Conservation (phyloP, 2,797 vertebrate genomes). For the Limnodromus scolopaceus region DNA sequence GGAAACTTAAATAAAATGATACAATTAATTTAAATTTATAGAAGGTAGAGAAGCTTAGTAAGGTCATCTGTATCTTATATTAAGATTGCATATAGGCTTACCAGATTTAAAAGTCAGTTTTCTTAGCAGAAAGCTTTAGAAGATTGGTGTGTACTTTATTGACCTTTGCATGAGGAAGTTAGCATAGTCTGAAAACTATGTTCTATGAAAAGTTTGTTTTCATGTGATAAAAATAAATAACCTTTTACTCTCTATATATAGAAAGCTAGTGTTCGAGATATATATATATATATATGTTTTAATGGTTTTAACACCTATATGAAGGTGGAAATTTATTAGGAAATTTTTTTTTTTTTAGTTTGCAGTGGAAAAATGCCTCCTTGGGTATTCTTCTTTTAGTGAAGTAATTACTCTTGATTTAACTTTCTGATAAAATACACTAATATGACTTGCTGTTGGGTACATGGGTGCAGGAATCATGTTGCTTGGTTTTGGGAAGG, state of each 20-base stretch:
- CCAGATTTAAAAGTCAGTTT: slow-evolving; percentile 55
- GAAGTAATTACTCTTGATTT: neutral
- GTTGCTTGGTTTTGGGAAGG: neutral
- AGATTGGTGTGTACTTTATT: slow-evolving; percentile 24
- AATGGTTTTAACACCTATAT: neutral
- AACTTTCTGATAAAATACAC: neutral
- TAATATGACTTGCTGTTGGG: neutral
- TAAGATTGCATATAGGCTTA: slow-evolving; percentile 41
- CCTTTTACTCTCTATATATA: neutral
- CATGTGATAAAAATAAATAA: slow-evolving; percentile 17
- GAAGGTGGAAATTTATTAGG: neutral
- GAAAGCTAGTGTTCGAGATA: neutral
- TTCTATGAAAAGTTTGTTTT: neutral
- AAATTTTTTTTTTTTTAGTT: neutral
- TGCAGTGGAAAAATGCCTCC: neutral
- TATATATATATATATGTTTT: neutral
- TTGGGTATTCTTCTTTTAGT: neutral
- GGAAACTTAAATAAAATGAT: slow-evolving; percentile 76
- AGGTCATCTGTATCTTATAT: slow-evolving; percentile 74
- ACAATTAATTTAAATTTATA: slow-evolving; percentile 77
- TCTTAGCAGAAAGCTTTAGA: slow-evolving; percentile 30
- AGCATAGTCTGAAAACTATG: neutral
- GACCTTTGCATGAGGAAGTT: slow-evolving; percentile 49
- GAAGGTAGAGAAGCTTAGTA: slow-evolving; percentile 65
- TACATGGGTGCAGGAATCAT: neutral